Conservation (phyloP, 1,140 invertebrate genomes). For the Idris sp. region DNA sequence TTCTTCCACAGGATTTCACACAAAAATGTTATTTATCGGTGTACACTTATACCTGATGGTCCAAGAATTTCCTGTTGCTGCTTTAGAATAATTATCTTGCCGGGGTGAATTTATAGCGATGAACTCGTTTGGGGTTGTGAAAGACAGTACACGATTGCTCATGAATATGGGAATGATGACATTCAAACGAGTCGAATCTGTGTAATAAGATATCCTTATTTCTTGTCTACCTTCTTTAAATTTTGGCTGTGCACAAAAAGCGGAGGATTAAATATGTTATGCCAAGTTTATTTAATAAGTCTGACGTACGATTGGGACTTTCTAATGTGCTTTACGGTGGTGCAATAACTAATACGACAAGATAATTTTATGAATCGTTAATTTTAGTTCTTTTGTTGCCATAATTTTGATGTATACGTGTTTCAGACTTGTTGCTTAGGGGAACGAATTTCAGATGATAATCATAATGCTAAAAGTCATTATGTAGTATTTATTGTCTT, state of each 20-base stretch:
- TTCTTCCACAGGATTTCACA: slow-evolving; percentile 72
- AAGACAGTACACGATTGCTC: slow-evolving; percentile 61
- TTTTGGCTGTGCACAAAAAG: slow-evolving; percentile 6
- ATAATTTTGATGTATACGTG: no score
- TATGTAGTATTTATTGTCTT: no score
- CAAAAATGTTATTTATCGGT: slow-evolving; percentile 75
- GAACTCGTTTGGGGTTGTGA: slow-evolving; percentile 67
- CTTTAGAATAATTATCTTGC: slow-evolving; percentile 72
- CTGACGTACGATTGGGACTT: slow-evolving; percentile 11
- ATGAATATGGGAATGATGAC: slow-evolving; percentile 50
- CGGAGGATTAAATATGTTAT: slow-evolving; percentile 10
- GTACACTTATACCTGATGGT: slow-evolving; percentile 71
- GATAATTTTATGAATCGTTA: slow-evolving; percentile 1
- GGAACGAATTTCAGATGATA: not conserved
- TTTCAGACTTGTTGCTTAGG: no score
- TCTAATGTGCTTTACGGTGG: not conserved
- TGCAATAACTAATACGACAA: slow-evolving; percentile 28
- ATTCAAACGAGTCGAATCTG: slow-evolving; percentile 25
- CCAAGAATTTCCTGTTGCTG: slow-evolving; percentile 51
- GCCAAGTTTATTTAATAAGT: slow-evolving; percentile 20
- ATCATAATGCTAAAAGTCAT: no score
- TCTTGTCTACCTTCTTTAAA: slow-evolving; percentile 20
- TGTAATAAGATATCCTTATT: slow-evolving; percentile 10
- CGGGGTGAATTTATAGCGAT: slow-evolving; percentile 69
- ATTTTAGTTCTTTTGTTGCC: not conserved